Evolutionary conservation across 2,797 vertebrate species (phyloP).

Genomic region (Melanotaenia trifasciata): DNA sequence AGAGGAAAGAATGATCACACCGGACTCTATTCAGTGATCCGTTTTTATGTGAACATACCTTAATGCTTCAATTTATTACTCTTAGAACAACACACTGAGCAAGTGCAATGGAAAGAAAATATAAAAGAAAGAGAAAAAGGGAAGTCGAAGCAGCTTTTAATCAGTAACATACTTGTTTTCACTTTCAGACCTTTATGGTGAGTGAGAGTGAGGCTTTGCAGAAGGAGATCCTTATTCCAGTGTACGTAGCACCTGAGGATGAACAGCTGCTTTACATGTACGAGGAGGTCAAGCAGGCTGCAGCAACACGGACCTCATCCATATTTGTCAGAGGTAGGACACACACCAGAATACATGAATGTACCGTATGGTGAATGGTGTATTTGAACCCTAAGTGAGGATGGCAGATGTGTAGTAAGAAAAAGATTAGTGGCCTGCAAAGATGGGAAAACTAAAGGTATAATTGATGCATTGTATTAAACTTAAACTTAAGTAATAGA

Average conservation of each 20-base stretch:
- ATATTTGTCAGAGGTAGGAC: slow-evolving; percentile 82
- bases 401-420: no score
- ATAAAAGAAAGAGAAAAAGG: background rate
- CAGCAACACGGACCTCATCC: slow-evolving; percentile 77
- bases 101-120: background rate
- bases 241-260: slow-evolving; percentile 82
- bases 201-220: slow-evolving; percentile 76
- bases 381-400: background rate
- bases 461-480: no score
- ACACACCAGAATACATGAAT: background rate
- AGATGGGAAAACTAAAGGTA: no score
- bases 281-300: slow-evolving; percentile 80
- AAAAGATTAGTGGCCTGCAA: no score
- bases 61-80: background rate
- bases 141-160: background rate
- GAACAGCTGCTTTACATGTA: slow-evolving; percentile 84
- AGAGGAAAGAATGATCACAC: background rate
- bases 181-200: slow-evolving; percentile 81
- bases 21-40: background rate
- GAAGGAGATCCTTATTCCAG: slow-evolving; percentile 79
- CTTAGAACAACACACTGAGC: no score
- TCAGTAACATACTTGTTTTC: background rate
- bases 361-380: background rate
- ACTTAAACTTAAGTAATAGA: no score
- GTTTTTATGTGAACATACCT: background rate